Evolutionary conservation across 1,140 invertebrate species (phyloP).

Genomic region (Hestina assimilis): DNA sequence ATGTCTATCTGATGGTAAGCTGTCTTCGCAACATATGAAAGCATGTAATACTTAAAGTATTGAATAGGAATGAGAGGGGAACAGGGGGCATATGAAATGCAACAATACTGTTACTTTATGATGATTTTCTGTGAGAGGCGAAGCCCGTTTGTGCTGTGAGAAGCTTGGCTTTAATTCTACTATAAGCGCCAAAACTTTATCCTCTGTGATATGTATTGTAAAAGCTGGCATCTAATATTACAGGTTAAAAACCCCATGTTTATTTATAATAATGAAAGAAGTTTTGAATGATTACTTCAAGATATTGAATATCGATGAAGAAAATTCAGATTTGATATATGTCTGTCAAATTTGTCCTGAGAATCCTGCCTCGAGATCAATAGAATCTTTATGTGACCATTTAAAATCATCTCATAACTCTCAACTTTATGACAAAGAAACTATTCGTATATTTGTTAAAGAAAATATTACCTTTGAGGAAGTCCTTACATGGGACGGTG

Average conservation of each 20-base stretch:
- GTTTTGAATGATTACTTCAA: conserved; percentile 44
- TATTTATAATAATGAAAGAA: conserved; percentile 36
- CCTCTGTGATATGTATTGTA: not conserved
- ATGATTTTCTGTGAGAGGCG: no score
- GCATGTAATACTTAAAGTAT: no score
- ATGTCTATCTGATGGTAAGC: no score
- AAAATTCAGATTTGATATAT: conserved; percentile 39
- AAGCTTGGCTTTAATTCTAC: no score
- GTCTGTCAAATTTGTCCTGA: conserved; percentile 53
- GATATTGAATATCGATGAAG: conserved; percentile 34
- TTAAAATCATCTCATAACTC: conserved; percentile 30
- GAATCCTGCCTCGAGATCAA: conserved; percentile 17
- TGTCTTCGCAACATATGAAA: no score
- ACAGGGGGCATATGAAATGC: no score
- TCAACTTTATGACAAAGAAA: conserved; percentile 12
- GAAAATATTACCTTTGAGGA: conserved; percentile 56
- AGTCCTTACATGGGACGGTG: conserved; percentile 23
- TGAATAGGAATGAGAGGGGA: no score
- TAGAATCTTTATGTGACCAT: conserved; percentile 40
- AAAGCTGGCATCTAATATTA: conserved; percentile 19
- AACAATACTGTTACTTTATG: no score
- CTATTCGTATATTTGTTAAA: conserved; percentile 44
- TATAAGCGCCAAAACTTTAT: not conserved
- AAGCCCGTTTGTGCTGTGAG: no score
- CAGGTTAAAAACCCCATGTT: conserved; percentile 28